Conservation (phyloP, 2,888 invertebrate genomes). For the Temnothorax ravouxi region DNA sequence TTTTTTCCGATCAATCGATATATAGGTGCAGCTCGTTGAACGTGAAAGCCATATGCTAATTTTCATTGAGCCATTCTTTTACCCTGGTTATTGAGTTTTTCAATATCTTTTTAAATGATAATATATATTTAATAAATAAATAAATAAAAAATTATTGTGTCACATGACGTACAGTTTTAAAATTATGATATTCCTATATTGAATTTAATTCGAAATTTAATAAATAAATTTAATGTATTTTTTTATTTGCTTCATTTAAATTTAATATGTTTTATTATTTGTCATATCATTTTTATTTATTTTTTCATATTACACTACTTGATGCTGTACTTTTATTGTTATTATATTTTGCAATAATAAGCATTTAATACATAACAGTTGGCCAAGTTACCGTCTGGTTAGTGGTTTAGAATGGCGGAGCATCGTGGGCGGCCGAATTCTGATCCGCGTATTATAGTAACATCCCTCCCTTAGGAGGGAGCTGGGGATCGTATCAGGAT, state of each 20-base stretch:
- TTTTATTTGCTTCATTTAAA: background rate
- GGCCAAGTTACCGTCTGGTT: constrained; percentile 13
- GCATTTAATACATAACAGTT: background rate
- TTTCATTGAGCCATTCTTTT: background rate
- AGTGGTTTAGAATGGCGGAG: constrained; percentile 35
- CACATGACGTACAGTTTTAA: background rate
- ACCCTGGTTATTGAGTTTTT: background rate
- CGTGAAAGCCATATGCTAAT: constrained; percentile 47
- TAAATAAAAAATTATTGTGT: background rate
- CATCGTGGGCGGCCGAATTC: constrained; percentile 73
- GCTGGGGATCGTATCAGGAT: constrained; percentile 66
- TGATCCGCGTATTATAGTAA: constrained; percentile 58
- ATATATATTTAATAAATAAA: background rate
- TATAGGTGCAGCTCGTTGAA: constrained; percentile 23
- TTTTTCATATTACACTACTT: background rate
- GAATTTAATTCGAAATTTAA: background rate
- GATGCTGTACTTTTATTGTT: background rate
- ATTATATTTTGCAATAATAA: background rate
- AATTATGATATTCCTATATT: background rate
- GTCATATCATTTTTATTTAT: background rate
- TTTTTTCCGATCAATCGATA: constrained; percentile 41
- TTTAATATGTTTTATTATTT: background rate
- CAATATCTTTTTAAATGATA: background rate
- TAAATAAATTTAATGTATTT: background rate
- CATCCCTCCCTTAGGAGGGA: constrained; percentile 50